These are phyloP conservation scores for Poeciliopsis gracilis DNA, from an alignment of 2,797 vertebrate genomes.

Conservation along the genomic window DNA sequence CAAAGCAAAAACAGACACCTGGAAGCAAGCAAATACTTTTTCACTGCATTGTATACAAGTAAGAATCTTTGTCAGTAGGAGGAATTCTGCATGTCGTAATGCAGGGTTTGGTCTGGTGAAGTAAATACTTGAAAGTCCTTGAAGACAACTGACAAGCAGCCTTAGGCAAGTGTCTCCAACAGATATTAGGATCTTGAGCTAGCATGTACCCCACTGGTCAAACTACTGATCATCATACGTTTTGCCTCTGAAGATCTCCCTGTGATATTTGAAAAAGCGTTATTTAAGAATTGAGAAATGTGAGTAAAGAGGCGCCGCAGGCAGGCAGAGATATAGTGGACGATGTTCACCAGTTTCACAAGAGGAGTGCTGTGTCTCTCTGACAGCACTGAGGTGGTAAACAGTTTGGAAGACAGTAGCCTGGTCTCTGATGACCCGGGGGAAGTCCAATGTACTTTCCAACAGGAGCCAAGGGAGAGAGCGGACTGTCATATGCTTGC, in stretches of 20 bases:
- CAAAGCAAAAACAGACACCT: background rate
- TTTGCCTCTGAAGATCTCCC: conserved; percentile 26
- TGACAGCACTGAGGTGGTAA: conserved; percentile 63
- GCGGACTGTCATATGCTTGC: conserved; percentile 60
- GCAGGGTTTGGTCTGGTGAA: conserved; percentile 4
- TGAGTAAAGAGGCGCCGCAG: conserved; percentile 33
- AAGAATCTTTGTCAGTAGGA: conserved; percentile 2
- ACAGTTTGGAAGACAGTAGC: conserved; percentile 61
- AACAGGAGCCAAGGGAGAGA: conserved; percentile 50
- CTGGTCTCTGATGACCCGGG: conserved; percentile 51
- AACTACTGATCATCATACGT: conserved; percentile 51
- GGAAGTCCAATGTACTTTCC: conserved; percentile 62
- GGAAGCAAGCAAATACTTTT: background rate
- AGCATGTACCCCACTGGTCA: conserved; percentile 29
- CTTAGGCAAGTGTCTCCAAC: conserved; percentile 25
- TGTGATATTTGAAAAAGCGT: conserved; percentile 40
- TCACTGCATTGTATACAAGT: background rate
- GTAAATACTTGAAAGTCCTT: conserved; percentile 5
- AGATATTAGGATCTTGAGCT: conserved; percentile 37
- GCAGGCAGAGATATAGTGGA: conserved; percentile 46
- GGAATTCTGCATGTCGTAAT: conserved; percentile 7
- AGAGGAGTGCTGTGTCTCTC: conserved; percentile 49
- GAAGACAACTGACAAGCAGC: conserved; percentile 17
- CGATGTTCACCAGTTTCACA: conserved; percentile 56
- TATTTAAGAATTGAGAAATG: conserved; percentile 25